These are phyloP conservation scores for Eidolon dupreanum DNA, from an alignment of 2,797 vertebrate genomes.

Conservation along the genomic window DNA sequence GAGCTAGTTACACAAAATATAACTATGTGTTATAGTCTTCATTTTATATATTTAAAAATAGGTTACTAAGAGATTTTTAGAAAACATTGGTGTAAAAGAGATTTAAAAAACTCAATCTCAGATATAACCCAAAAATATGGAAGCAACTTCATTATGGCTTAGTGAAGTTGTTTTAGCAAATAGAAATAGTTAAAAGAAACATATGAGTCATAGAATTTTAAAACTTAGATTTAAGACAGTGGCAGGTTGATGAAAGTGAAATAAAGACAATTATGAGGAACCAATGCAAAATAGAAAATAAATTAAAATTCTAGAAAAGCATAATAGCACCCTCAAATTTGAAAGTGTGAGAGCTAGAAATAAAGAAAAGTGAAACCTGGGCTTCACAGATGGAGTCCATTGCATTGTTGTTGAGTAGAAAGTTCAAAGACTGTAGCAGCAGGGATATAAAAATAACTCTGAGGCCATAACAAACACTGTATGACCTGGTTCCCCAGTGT, in stretches of 20 bases:
- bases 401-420: too few relatives aligned
- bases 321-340: background rate
- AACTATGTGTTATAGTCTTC: background rate
- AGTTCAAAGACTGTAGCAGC: background rate
- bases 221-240: background rate
- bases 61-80: background rate
- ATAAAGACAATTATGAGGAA: background rate
- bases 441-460: background rate
- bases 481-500: background rate
- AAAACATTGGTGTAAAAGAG: background rate
- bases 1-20: background rate
- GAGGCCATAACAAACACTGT: too few relatives aligned
- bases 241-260: accelerated
- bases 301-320: background rate
- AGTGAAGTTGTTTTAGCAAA: background rate
- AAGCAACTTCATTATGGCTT: background rate
- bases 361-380: background rate
- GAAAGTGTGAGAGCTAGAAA: background rate
- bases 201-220: background rate
- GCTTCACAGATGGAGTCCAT: background rate
- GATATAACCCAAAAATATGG: background rate
- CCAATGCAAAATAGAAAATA: background rate
- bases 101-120: background rate
- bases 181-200: background rate
- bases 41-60: background rate